Percentiles rank a stretch among this genome's conserved stretches.
Conservation (phyloP, 2,797 vertebrate species). For the Coregonus ussuriensis region DNA sequence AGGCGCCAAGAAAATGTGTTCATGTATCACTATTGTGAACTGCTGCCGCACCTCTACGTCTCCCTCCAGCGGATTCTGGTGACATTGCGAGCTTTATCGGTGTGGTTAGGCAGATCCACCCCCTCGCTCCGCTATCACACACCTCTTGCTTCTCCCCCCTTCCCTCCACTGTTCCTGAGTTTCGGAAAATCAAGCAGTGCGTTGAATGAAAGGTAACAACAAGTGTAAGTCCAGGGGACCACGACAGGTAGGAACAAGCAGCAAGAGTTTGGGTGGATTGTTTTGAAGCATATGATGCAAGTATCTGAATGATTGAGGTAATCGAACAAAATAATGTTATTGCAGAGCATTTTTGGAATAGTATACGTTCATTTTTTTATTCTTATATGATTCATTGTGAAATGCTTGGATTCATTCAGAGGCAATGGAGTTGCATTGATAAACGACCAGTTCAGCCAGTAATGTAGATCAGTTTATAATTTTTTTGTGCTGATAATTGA, state of each 20-base stretch:
- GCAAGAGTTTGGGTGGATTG: background rate
- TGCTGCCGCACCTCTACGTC: conserved; percentile 3
- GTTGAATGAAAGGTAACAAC: conserved; percentile 63
- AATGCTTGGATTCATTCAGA: background rate
- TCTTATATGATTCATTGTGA: background rate
- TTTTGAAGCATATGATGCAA: background rate
- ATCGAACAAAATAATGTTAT: background rate
- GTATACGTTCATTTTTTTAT: background rate
- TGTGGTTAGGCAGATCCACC: background rate
- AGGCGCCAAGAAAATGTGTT: background rate
- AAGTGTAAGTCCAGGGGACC: conserved; percentile 55
- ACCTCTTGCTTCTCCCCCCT: conserved; percentile 28
- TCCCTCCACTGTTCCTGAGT: conserved; percentile 60
- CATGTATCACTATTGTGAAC: background rate
- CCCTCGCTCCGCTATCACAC: conserved; percentile 9
- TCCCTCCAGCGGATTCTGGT: conserved; percentile 16
- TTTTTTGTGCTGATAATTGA: background rate
- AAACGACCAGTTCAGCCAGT: background rate
- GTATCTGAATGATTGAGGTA: background rate
- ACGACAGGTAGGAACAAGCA: conserved; percentile 58
- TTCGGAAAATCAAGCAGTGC: conserved; percentile 53
- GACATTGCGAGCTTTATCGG: conserved; percentile 4
- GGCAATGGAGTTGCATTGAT: background rate
- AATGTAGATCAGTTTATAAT: background rate
- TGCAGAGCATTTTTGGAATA: background rate